A percentile compares a stretch with the other conserved stretches of the same genome.
Conservation (phyloP, 2,797 vertebrate genomes). For the Octomys mimax region DNA sequence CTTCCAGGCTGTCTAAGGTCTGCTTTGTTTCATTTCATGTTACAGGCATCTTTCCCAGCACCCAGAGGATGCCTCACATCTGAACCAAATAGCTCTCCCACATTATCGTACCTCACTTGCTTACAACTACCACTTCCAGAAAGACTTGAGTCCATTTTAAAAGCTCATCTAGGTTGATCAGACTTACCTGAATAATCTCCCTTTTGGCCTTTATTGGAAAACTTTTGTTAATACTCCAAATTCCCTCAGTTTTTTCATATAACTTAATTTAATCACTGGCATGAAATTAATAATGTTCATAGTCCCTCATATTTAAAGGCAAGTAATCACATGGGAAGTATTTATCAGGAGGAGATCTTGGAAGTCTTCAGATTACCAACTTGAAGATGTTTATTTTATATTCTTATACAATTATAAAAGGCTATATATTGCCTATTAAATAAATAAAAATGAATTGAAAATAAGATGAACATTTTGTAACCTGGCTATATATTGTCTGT, state of each 20-base stretch:
- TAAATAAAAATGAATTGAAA: neutral
- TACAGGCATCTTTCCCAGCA: neutral
- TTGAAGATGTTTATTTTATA: conserved; percentile 11
- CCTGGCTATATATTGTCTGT: neutral
- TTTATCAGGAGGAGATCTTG: neutral
- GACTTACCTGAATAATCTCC: neutral
- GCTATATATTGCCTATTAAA: neutral
- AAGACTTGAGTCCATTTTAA: neutral
- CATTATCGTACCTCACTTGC: neutral
- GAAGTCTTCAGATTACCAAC: neutral
- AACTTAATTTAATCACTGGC: neutral
- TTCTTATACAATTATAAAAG: conserved; percentile 12
- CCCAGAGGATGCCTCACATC: neutral
- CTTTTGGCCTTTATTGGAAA: neutral
- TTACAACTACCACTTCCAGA: neutral
- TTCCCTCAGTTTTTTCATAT: neutral
- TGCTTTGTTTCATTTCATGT: neutral
- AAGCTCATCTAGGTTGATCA: neutral
- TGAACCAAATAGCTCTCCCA: neutral
- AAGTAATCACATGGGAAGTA: neutral
- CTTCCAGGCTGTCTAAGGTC: neutral
- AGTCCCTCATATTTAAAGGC: neutral
- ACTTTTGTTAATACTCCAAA: conserved; percentile 3
- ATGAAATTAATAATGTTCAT: neutral
- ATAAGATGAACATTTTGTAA: neutral